Evolutionary conservation across 2,888 invertebrate species (phyloP), one percentile per base, ranked within the genome.

Genomic region (Pharmacophagus antenor): DNA sequence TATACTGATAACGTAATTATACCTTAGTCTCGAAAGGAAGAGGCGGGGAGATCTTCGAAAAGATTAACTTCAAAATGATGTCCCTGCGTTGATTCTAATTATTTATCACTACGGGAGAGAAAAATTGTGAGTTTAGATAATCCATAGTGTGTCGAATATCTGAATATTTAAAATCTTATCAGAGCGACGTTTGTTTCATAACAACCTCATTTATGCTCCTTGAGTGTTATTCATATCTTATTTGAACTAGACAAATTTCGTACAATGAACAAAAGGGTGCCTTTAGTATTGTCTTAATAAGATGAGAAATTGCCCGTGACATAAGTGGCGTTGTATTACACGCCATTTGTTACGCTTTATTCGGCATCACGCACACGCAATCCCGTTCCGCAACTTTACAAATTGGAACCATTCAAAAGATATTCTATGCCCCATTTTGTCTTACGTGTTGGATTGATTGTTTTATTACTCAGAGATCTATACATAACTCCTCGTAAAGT

Each of bases 301-400:
- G 46, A 56, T 56, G 51, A 60, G 20, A 18, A 50, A 59, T 59
- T 55, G 50, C 18, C 50, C 37, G 50, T 46, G 12, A 48, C 54
- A 31, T 46, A 55, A 55, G 44, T 42, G 49, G 18, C n/a, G 41
- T 17, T 55, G 44, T 44, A 18, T 60, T 46, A 37, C 50, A 37
- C 15, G 22, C 21, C 55, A 55, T 60, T 59, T 60, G 37, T 55
- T 15, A 60, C 44, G 46, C 55, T 50, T 60, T 55, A 60, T 60
- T 55, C 18, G 21, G 22, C 18, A 46, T 37, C 31, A 55, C 44
- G 46, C 50, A 6, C 27, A 46, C 55, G 31, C 31, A 18, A 51
- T 44, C 55, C 25, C 25, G 22, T 8, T 50, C 50, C 23, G 37
- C 50, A 31, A 18, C 17, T 59, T 50, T 23, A 42, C 44, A 46